Percentiles rank a stretch among this genome's conserved stretches.
These are phyloP conservation scores for Ornithorhynchus anatinus DNA, from an alignment of 2,113 vertebrate genomes.

Conservation along the genomic window DNA sequence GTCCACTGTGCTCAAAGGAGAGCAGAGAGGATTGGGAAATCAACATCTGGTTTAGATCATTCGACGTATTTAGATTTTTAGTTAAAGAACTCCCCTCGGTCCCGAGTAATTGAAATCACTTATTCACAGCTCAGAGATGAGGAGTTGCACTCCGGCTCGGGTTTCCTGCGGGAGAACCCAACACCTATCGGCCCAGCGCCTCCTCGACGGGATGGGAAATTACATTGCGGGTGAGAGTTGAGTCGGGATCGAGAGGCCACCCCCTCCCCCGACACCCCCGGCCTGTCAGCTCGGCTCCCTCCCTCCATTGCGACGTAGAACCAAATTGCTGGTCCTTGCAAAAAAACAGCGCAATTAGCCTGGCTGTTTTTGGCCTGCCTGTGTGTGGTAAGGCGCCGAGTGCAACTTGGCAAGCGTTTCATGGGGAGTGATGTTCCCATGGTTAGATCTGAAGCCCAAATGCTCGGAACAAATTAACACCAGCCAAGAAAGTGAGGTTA, in stretches of 20 bases:
- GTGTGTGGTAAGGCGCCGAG: conserved; percentile 71
- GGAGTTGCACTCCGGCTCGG: background rate
- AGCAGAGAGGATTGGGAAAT: conserved; percentile 19
- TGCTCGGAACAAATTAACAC: conserved; percentile 69
- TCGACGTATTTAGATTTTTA: conserved; percentile 17
- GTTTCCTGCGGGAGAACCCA: background rate
- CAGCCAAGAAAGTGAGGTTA: conserved; percentile 66
- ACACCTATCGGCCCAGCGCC: background rate
- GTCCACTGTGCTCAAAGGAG: background rate
- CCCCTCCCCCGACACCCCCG: background rate
- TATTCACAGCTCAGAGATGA: conserved; percentile 9
- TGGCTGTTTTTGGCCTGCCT: conserved; percentile 60
- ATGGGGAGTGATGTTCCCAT: conserved; percentile 61
- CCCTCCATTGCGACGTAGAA: background rate
- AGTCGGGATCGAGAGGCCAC: background rate
- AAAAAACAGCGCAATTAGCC: conserved; percentile 38
- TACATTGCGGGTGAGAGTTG: rapidly evolving
- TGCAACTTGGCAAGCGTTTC: conserved; percentile 63
- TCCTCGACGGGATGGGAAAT: background rate
- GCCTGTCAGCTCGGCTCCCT: rapidly evolving
- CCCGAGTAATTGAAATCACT: conserved; percentile 23
- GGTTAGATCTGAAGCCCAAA: conserved; percentile 70
- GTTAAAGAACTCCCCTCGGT: conserved; percentile 34
- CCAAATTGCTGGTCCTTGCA: background rate
- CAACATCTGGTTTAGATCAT: conserved; percentile 15